Evolutionary conservation across 1,140 invertebrate genomes (phyloP).

Genomic region (Streblospio benedicti): DNA sequence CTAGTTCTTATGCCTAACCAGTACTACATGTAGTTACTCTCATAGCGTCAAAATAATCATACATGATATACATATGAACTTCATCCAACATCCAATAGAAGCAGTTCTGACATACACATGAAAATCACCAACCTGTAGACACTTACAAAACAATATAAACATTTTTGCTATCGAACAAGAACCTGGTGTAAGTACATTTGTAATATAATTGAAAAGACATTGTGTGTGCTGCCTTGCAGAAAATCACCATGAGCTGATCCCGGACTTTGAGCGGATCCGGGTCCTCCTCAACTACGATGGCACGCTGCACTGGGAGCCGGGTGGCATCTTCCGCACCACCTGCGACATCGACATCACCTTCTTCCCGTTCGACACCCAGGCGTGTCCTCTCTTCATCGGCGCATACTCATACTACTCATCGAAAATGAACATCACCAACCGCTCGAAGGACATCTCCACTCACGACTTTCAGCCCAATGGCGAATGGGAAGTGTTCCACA

Average conservation of each 20-base stretch:
- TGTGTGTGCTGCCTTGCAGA: too few species aligned
- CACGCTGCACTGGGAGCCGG: constrained; percentile 89
- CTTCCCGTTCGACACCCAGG: constrained; percentile 60
- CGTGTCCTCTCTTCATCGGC: constrained; percentile 57
- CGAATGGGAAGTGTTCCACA: constrained; percentile 11
- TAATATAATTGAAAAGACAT: too few species aligned
- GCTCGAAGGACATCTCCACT: constrained; percentile 2
- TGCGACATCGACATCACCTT: constrained; percentile 64
- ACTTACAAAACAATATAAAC: too few species aligned
- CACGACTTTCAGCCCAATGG: constrained; percentile 13
- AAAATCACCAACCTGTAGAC: too few species aligned
- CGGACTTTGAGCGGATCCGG: constrained; percentile 16
- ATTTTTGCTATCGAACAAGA: too few species aligned
- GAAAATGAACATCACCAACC: constrained; percentile 18
- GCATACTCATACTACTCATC: constrained; percentile 10
- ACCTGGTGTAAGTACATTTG: too few species aligned
- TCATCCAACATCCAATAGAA: too few species aligned
- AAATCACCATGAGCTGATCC: constrained; percentile 14
- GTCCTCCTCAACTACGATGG: constrained; percentile 69
- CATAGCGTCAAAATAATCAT: too few species aligned
- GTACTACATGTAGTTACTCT: too few species aligned
- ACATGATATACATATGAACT: too few species aligned
- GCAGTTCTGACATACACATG: too few species aligned
- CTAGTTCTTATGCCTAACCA: too few species aligned
- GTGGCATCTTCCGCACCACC: constrained; percentile 87